A percentile compares a stretch with the other conserved stretches of the same genome.
Conservation (phyloP, 2,797 vertebrate species). For the Clangula hyemalis region DNA sequence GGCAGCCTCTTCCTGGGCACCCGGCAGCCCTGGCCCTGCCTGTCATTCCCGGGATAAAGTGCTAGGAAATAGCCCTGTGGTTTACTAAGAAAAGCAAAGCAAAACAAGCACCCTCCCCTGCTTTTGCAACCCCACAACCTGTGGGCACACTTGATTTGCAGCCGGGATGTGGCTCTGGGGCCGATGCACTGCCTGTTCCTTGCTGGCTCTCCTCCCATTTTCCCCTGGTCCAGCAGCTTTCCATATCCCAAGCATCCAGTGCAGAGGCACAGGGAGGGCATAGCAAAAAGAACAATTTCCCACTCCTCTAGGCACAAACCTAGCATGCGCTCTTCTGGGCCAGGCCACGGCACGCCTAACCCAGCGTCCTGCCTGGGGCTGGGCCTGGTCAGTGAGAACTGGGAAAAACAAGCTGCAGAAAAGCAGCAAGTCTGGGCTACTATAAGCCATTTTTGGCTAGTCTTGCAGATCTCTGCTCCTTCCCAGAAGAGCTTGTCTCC, state of each 20-base stretch:
- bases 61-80: constrained; percentile 63
- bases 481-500: not conserved
- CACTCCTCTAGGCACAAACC: not conserved
- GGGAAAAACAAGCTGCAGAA: not conserved
- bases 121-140: constrained; percentile 60
- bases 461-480: not conserved
- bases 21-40: constrained; percentile 41
- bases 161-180: constrained; percentile 39
- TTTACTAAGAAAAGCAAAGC: constrained; percentile 70
- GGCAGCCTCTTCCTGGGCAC: constrained; percentile 49
- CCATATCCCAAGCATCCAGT: not conserved
- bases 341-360: not conserved
- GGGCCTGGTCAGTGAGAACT: not conserved
- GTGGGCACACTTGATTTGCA: constrained; percentile 55
- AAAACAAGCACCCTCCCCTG: constrained; percentile 7
- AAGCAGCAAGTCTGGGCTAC: not conserved
- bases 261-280: not conserved
- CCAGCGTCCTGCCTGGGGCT: not conserved
- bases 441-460: not conserved
- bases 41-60: constrained; percentile 55
- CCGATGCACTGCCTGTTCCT: not conserved
- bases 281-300: not conserved
- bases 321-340: accelerated
- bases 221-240: not conserved
- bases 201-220: not conserved